Evolutionary conservation across 2,113 vertebrate species (phyloP), one percentile per base, ranked within the genome.

Genomic region (Axis porcinus): DNA sequence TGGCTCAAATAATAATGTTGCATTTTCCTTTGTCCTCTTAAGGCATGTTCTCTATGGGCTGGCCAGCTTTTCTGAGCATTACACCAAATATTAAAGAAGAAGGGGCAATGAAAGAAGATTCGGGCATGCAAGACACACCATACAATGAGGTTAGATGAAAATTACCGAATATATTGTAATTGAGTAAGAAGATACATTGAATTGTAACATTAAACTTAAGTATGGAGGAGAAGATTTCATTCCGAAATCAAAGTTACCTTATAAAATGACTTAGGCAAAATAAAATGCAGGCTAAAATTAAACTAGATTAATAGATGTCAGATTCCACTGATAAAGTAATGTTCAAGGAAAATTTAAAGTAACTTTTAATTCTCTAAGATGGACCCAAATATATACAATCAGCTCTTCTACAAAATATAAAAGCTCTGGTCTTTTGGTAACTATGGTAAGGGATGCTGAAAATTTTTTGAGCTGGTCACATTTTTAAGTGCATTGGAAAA

Each of bases 31-130:
- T 98, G 78, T 93, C 19, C 60, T 97, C 96, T 45, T 47, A 98
- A 99, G 99, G 99, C 10, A 99, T 99, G 4, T 99, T 99, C 98
- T 99, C 99, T 85, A 99, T 99, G 99, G 99, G 99, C 96, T 99
- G 99, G 99, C 99, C 99, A 17, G 99, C 99, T 55, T 99, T 99
- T 89, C 99, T 99, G 98, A 99, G 99, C 98, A 99, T 99, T 94
- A 99, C 99, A 45, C 99, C 99, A 86, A 99, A 99, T 90, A 99
- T 99, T 95, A 99, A 99, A 98, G 99, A 99, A 98, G 99, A 99
- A 98, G 99, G 99, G 5, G 99, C 99, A 95, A 99, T 99, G 99
- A 99, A 99, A 97, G 99, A 99, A 97, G 99, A 99, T 97, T 99
- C 99, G 0, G 99, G 99, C 28, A 99, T 99, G 98, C 99, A 99